Conservation (phyloP, 1,140 invertebrate species). For the Drosophila orena region DNA sequence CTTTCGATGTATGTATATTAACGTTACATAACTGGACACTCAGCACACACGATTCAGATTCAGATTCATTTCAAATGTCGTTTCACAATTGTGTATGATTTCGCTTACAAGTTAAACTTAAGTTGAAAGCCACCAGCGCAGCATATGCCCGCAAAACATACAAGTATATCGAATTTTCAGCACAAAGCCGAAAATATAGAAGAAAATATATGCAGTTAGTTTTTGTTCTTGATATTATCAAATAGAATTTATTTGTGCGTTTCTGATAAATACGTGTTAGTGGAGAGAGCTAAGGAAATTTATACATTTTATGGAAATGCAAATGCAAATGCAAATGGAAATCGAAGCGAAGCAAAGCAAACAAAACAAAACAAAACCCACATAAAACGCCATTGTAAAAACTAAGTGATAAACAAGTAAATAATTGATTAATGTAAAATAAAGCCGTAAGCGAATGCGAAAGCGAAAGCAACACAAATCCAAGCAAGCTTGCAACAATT, state of each 20-base stretch:
- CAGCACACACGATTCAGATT: slow-evolving; percentile 13
- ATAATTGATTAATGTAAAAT: slow-evolving; percentile 74
- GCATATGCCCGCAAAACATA: slow-evolving; percentile 28
- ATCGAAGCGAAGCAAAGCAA: slow-evolving; percentile 36
- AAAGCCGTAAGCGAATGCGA: slow-evolving; percentile 26
- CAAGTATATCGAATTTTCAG: slow-evolving; percentile 28
- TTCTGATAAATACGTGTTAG: slow-evolving; percentile 44
- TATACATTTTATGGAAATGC: slow-evolving; percentile 55
- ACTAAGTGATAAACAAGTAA: slow-evolving; percentile 80
- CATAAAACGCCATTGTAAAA: slow-evolving; percentile 84
- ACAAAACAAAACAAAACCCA: slow-evolving; percentile 39
- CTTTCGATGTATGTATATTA: slow-evolving; percentile 51
- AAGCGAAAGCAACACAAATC: slow-evolving; percentile 60
- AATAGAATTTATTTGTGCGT: slow-evolving; percentile 69
- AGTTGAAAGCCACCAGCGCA: slow-evolving; percentile 54
- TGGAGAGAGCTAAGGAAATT: slow-evolving; percentile 24
- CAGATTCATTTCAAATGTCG: slow-evolving; percentile 59
- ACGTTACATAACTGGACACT: slow-evolving; percentile 31
- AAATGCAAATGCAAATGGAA: slow-evolving; percentile 18
- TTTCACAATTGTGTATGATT: slow-evolving; percentile 62
- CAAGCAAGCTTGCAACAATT: slow-evolving; percentile 53
- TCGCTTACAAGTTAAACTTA: slow-evolving; percentile 73
- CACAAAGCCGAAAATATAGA: slow-evolving; percentile 27
- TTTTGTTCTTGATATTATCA: slow-evolving; percentile 60
- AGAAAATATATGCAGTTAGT: slow-evolving; percentile 62